Conservation (phyloP, 2,113 vertebrate genomes). For the Cyanoramphus novaezelandiae region DNA sequence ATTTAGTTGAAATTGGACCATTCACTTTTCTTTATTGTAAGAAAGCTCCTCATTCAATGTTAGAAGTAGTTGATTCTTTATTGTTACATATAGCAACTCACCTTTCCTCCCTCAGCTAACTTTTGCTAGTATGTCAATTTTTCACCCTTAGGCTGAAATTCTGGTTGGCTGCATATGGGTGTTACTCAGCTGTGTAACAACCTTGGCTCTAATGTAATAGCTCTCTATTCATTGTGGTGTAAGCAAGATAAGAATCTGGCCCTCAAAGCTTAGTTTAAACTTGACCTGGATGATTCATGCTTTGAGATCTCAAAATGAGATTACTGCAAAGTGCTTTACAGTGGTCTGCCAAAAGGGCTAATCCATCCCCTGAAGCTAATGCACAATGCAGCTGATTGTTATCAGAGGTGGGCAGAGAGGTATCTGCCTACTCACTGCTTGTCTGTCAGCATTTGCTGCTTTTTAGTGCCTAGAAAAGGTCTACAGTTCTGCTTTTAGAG, state of each 20-base stretch:
- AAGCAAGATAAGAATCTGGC: slow-evolving; percentile 24
- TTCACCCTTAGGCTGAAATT: not conserved
- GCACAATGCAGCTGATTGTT: slow-evolving; percentile 42
- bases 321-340: slow-evolving; percentile 59
- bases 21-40: not conserved
- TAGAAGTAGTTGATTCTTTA: not conserved
- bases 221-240: not conserved
- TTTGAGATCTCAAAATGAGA: slow-evolving; percentile 57
- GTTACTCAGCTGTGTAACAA: not conserved
- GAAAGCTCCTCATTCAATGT: not conserved
- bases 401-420: slow-evolving; percentile 48
- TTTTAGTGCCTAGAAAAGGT: slow-evolving; percentile 48
- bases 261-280: slow-evolving; percentile 33
- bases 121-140: not conserved
- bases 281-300: slow-evolving; percentile 56
- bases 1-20: not conserved
- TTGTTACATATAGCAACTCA: not conserved
- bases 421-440: slow-evolving; percentile 57
- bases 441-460: slow-evolving; percentile 56
- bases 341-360: slow-evolving; percentile 50
- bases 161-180: not conserved
- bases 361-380: slow-evolving; percentile 58
- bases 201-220: not conserved
- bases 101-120: not conserved
- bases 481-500: slow-evolving; percentile 58